Evolutionary conservation across 1,140 invertebrate genomes (phyloP).

Genomic region (Phymastichus coffea): DNA sequence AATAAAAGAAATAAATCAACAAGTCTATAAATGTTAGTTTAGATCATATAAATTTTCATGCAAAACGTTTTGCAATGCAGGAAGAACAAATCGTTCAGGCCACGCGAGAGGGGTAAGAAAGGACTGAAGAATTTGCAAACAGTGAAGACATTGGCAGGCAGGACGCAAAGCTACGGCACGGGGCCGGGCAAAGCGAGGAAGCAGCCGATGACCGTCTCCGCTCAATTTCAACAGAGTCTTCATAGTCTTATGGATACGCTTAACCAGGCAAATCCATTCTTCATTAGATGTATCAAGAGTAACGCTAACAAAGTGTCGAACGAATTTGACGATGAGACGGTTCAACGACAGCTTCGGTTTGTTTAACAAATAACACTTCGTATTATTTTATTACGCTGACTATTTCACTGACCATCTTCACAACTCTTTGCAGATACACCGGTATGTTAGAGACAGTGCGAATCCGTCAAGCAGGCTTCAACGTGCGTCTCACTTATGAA

Average conservation of each 20-base stretch:
- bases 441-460: slow-evolving; percentile 96
- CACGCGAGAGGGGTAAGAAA: slow-evolving; percentile 75
- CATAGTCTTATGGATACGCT: slow-evolving; percentile 90
- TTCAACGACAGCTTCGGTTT: slow-evolving; percentile 71
- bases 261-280: slow-evolving; percentile 94
- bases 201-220: slow-evolving; percentile 88
- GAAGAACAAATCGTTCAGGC: slow-evolving; percentile 88
- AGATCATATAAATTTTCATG: too few species aligned
- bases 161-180: slow-evolving; percentile 61
- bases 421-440: slow-evolving; percentile 67
- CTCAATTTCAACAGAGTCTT: slow-evolving; percentile 91
- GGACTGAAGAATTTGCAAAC: slow-evolving; percentile 86
- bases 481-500: slow-evolving; percentile 88
- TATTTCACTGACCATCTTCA: slow-evolving; percentile 15
- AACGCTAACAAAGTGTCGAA: slow-evolving; percentile 90
- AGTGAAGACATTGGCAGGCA: slow-evolving; percentile 81
- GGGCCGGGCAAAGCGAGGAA: slow-evolving; percentile 73
- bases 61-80: too few species aligned
- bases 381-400: not conserved
- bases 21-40: too few species aligned
- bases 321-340: slow-evolving; percentile 90
- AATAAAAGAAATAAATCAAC: too few species aligned
- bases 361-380: not conserved
- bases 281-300: slow-evolving; percentile 95
- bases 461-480: slow-evolving; percentile 93